Conservation (phyloP, 2,888 invertebrate genomes). For the Vesta saturnalis region DNA sequence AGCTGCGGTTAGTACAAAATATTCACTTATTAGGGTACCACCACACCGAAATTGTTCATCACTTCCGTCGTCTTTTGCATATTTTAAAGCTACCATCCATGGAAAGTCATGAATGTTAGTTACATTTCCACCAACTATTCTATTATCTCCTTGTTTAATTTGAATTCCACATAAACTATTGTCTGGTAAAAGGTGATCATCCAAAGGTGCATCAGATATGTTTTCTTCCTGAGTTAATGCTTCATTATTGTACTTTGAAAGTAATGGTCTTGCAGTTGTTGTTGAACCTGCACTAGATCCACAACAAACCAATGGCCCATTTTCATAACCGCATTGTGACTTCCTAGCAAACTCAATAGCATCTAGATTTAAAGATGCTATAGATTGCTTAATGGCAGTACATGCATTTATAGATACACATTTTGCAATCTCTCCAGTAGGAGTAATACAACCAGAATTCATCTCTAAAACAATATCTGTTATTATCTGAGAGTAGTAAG, state of each 20-base stretch:
- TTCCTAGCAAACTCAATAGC: conserved; percentile 3
- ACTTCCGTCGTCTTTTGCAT: conserved; percentile 46
- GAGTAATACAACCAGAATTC: neutral
- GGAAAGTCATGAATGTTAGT: conserved; percentile 68
- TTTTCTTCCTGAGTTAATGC: too few relatives aligned
- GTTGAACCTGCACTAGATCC: neutral
- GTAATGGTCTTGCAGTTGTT: neutral
- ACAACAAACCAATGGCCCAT: conserved; percentile 7
- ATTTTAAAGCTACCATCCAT: conserved; percentile 71
- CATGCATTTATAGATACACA: neutral
- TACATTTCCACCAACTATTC: conserved; percentile 58
- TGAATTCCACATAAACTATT: conserved; percentile 19
- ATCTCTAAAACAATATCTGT: too few relatives aligned
- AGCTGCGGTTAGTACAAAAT: conserved; percentile 5
- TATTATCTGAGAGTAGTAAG: too few relatives aligned
- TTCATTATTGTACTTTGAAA: neutral
- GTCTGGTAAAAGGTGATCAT: conserved; percentile 15
- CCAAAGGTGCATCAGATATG: too few relatives aligned
- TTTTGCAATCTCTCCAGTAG: conserved; percentile 6
- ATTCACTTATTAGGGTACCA: conserved; percentile 1
- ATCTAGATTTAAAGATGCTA: neutral
- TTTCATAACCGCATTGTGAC: conserved; percentile 8
- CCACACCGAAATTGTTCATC: conserved; percentile 58
- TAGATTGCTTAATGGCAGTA: neutral
- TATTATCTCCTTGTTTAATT: conserved; percentile 3